Percentiles rank a stretch among this genome's conserved stretches.
Conservation (phyloP, 2,113 vertebrate species). For the Archilochus colubris region DNA sequence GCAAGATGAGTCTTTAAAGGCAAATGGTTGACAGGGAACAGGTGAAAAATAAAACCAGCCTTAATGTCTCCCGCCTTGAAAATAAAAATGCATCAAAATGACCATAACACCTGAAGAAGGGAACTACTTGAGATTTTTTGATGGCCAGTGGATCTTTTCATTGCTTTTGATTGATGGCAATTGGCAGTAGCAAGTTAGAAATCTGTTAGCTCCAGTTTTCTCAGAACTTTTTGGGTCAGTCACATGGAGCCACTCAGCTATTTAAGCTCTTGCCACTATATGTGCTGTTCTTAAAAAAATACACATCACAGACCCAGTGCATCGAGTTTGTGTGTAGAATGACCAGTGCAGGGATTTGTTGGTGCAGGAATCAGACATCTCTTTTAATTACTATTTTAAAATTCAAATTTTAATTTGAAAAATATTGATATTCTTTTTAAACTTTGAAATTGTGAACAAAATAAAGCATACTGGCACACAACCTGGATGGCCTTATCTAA, state of each 20-base stretch:
- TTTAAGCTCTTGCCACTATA: background rate
- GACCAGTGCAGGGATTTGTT: slow-evolving; percentile 13
- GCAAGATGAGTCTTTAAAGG: background rate
- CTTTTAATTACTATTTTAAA: slow-evolving; percentile 23
- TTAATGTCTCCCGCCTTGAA: background rate
- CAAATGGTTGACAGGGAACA: background rate
- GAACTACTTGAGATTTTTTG: background rate
- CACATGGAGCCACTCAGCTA: background rate
- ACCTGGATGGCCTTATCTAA: background rate
- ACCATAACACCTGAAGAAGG: background rate
- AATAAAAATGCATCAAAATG: background rate
- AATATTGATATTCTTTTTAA: background rate
- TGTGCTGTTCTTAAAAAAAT: background rate
- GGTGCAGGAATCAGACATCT: background rate
- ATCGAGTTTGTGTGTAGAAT: background rate
- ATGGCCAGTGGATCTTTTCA: background rate
- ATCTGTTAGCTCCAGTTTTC: background rate
- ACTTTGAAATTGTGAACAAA: background rate
- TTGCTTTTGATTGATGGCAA: background rate
- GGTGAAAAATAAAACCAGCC: background rate
- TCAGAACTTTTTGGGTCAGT: background rate
- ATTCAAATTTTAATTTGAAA: background rate
- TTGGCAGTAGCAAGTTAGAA: background rate
- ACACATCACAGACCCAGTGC: background rate
- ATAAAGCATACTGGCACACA: background rate